Conservation (phyloP, 2,888 invertebrate genomes). For the Cerastis leucographa region DNA sequence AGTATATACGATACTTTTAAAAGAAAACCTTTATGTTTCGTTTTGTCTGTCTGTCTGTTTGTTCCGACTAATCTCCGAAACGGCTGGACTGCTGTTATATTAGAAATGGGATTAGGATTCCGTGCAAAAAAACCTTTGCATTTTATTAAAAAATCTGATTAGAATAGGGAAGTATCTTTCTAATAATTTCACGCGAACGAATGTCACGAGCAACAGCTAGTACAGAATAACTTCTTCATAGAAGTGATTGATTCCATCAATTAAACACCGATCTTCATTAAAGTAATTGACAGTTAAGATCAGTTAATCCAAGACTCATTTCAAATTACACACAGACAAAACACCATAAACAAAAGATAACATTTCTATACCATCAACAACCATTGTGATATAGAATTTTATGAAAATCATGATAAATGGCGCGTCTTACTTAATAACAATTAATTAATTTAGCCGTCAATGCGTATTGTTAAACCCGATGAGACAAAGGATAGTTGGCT, state of each 20-base stretch:
- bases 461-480: conserved; percentile 64
- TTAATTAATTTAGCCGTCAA: conserved; percentile 67
- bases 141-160: no score
- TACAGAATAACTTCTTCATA: neutral
- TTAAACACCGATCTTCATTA: conserved; percentile 1
- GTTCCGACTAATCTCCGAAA: no score
- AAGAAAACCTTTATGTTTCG: no score
- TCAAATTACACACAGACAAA: conserved; percentile 6
- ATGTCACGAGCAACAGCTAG: no score
- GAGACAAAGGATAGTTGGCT: conserved; percentile 71
- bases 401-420: conserved; percentile 63
- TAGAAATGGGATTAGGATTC: no score
- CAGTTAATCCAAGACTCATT: conserved; percentile 1
- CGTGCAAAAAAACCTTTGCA: no score
- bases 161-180: no score
- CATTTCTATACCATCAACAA: conserved; percentile 36
- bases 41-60: no score
- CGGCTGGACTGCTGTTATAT: no score
- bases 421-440: conserved; percentile 65
- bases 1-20: no score
- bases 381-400: conserved; percentile 55
- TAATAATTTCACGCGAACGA: no score
- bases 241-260: neutral
- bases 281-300: conserved; percentile 8
- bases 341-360: conserved; percentile 30